A percentile compares a stretch with the other conserved stretches of the same genome.
Evolutionary conservation across 2,888 invertebrate genomes (phyloP).

Genomic region (Platerodrilus igneus): DNA sequence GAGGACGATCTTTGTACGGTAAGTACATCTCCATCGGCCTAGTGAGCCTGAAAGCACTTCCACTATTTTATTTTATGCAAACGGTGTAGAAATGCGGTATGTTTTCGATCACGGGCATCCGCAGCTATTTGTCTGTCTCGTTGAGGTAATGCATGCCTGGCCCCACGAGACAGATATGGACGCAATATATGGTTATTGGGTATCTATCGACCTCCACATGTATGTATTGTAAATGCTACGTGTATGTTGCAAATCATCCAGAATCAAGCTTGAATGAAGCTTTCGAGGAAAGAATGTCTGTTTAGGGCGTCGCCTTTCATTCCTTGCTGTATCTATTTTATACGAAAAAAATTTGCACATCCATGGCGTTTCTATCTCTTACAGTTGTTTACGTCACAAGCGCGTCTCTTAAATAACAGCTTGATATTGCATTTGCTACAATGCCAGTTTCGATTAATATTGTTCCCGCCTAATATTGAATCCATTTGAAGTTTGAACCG

Average conservation of each 20-base stretch:
- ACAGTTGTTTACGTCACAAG: too few relatives aligned
- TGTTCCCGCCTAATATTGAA: too few relatives aligned
- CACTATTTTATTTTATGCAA: conserved; percentile 22
- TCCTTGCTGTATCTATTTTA: too few relatives aligned
- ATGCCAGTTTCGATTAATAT: too few relatives aligned
- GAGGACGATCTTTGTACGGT: too few relatives aligned
- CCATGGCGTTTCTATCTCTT: too few relatives aligned
- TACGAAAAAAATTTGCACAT: too few relatives aligned
- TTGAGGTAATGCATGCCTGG: conserved; percentile 38
- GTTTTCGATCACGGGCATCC: conserved; percentile 26
- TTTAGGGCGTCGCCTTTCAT: conserved; percentile 11
- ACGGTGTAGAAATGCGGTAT: conserved; percentile 22
- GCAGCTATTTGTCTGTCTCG: conserved; percentile 43
- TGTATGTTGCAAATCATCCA: conserved; percentile 39
- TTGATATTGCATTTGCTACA: too few relatives aligned
- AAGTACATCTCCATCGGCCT: too few relatives aligned
- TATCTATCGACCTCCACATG: conserved; percentile 42
- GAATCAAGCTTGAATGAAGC: conserved; percentile 28
- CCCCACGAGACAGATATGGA: conserved; percentile 44
- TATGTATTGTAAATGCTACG: conserved; percentile 39
- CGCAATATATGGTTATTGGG: conserved; percentile 46
- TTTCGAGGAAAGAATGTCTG: conserved; percentile 15
- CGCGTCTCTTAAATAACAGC: too few relatives aligned
- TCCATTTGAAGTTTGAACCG: too few relatives aligned
- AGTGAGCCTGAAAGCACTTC: conserved; percentile 17